A percentile compares a stretch with the other conserved stretches of the same genome.
Evolutionary conservation across 2,797 vertebrate species (phyloP).

Genomic region (Scolopax rusticola): DNA sequence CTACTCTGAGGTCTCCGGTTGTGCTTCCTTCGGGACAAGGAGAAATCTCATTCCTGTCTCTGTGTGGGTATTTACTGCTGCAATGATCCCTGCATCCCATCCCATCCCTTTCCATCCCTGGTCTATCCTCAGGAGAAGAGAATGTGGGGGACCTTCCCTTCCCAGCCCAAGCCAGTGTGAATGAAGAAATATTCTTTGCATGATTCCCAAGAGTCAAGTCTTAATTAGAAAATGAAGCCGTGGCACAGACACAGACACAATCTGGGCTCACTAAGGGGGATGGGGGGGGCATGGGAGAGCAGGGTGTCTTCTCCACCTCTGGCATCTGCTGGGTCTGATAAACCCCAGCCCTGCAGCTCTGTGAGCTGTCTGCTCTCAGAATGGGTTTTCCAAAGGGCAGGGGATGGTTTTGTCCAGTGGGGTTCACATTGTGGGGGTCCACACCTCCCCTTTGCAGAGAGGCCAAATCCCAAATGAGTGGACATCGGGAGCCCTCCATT

Average conservation of each 20-base stretch:
- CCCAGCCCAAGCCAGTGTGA: neutral
- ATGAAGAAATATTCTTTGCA: neutral
- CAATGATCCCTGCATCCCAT: neutral
- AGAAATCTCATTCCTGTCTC: neutral
- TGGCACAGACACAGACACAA: neutral
- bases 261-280: neutral
- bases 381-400: neutral
- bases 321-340: neutral
- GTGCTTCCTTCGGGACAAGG: neutral
- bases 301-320: neutral
- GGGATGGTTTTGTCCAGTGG: rapidly evolving
- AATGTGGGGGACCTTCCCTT: neutral
- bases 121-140: neutral
- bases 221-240: neutral
- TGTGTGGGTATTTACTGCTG: rapidly evolving
- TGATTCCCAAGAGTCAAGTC: neutral
- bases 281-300: neutral
- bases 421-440: rapidly evolving
- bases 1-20: neutral
- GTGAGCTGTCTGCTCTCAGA: neutral
- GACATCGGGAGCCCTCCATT: neutral
- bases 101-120: neutral
- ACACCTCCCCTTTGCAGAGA: neutral
- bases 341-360: neutral
- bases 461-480: neutral